Evolutionary conservation across 2,113 vertebrate species (phyloP), one percentile per base, ranked within the genome.

Genomic region (Oostethus manadensis): DNA sequence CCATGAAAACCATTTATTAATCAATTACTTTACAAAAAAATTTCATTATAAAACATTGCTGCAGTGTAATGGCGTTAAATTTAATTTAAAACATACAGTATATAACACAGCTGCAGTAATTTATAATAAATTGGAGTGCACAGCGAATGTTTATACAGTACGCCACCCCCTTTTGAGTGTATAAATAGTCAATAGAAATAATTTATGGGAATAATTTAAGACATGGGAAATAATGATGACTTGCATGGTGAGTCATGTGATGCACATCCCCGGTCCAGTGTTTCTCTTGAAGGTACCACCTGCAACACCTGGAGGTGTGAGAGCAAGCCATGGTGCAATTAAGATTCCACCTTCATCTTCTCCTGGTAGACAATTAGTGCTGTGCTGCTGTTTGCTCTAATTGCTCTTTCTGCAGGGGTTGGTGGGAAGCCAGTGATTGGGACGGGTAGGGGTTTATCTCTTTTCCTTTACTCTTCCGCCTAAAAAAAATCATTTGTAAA

Each of bases 401-500:
- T 96, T 95, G 94, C 92, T 93, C 93, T 95, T 94, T 92, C 92
- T 89, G 92, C 91, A 82, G 90, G 93, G 90, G 91, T 94, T 94
- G 93, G 93, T 97, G 90, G 92, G 90, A 87, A 94, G 94, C 93
- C 94, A 94, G 88, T 92, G 92, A 92, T 94, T 93, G 92, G 93
- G 93, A 95, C 93, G 91, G 92, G 90, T 91, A 90, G 90, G 59
- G 92, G 93, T 95, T 96, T 95, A 96, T 90, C 86, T 89, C 76
- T 74, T 82, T 88, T 88, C 85, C 81, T 89, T 94, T 94, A 92
- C 91, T 92, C 92, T 89, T 88, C 91, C 93, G 93, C 93, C 93
- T 95, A 29, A 48, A 49, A 90, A 91, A 90, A 98, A 96, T 96
- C 90, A 96, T 96, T 94, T 94, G 93, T 94, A 95, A 96, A 97